Percentiles rank a stretch among this genome's conserved stretches.
phyloP scores from a whole-genome alignment of 1,140 invertebrate genomes.

The Penaeus chinensis region DNA sequence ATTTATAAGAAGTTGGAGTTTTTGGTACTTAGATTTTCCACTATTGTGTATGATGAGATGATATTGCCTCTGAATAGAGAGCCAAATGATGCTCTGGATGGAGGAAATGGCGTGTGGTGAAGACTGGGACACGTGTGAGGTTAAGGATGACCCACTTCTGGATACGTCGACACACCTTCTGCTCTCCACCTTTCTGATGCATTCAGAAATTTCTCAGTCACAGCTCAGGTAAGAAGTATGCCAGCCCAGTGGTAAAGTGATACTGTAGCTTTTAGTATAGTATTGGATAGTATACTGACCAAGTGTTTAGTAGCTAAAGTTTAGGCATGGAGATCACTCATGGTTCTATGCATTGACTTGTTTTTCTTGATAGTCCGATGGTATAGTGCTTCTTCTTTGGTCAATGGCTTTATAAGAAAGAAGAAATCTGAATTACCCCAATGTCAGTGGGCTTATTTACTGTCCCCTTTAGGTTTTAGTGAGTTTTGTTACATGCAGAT shows the following conservation, averaged over 20 bases:
- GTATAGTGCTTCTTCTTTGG: not conserved
- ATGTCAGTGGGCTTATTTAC: not conserved
- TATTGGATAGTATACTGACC: not conserved
- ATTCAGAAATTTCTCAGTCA: slow-evolving; percentile 68
- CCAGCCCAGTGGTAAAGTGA: not conserved
- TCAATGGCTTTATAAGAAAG: not conserved
- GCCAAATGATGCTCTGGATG: slow-evolving; percentile 65
- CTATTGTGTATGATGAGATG: too few species aligned
- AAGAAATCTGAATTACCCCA: not conserved
- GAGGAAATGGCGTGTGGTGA: slow-evolving; percentile 67
- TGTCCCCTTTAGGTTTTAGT: too few species aligned
- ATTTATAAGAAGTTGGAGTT: not conserved
- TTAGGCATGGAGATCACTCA: not conserved
- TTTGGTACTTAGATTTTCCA: not conserved
- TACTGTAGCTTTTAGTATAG: not conserved
- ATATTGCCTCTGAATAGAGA: slow-evolving; percentile 25
- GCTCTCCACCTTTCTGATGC: slow-evolving; percentile 72
- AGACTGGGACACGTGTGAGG: slow-evolving; percentile 72
- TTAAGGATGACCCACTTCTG: slow-evolving; percentile 69
- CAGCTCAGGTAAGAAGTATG: slow-evolving; percentile 49
- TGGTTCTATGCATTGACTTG: not conserved
- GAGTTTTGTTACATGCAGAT: too few species aligned
- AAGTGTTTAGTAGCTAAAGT: too few species aligned
- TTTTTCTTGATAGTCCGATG: not conserved
- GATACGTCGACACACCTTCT: slow-evolving; percentile 71